Percentiles rank a stretch among this genome's conserved stretches.
Evolutionary conservation across 2,113 vertebrate genomes (phyloP).

Genomic region (Paradisaea rubra): DNA sequence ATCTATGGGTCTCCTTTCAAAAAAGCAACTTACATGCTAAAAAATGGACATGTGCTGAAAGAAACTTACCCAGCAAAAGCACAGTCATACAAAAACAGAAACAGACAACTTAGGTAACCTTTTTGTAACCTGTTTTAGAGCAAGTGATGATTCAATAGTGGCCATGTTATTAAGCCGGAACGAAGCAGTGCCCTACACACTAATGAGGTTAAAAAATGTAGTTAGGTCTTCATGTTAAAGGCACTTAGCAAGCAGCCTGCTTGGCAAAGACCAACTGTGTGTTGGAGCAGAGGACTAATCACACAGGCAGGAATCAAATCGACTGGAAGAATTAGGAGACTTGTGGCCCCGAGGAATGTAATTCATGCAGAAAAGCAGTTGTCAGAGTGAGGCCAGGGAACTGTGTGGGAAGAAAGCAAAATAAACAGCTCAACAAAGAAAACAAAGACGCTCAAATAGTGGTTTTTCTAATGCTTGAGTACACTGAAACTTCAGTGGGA

Average conservation of each 20-base stretch:
- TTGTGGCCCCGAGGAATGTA: constrained; percentile 72
- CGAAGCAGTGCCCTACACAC: constrained; percentile 45
- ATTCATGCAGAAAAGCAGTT: constrained; percentile 79
- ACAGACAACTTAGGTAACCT: constrained; percentile 9
- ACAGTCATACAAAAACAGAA: constrained; percentile 4
- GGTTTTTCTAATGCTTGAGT: constrained; percentile 73
- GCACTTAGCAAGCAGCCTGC: constrained; percentile 65
- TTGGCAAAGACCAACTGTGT: constrained; percentile 62
- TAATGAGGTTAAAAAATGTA: constrained; percentile 71
- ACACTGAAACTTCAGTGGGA: constrained; percentile 68
- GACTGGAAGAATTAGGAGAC: constrained; percentile 76
- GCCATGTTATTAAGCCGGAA: constrained; percentile 37
- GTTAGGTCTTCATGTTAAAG: constrained; percentile 63
- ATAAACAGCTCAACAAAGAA: constrained; percentile 81
- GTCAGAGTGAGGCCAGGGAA: constrained; percentile 69
- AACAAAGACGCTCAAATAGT: constrained; percentile 72
- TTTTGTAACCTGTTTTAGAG: constrained; percentile 40
- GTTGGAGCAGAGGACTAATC: constrained; percentile 68
- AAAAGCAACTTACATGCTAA: neutral
- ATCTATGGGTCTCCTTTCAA: neutral
- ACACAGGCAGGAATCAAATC: constrained; percentile 72
- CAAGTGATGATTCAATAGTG: constrained; percentile 48
- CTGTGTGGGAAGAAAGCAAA: constrained; percentile 78
- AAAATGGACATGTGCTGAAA: neutral
- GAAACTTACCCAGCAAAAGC: neutral